Percentiles rank a stretch among this genome's conserved stretches.
Evolutionary conservation across 92 coral and sea anemone species (phyloP).

Genomic region (Porites lobata): DNA sequence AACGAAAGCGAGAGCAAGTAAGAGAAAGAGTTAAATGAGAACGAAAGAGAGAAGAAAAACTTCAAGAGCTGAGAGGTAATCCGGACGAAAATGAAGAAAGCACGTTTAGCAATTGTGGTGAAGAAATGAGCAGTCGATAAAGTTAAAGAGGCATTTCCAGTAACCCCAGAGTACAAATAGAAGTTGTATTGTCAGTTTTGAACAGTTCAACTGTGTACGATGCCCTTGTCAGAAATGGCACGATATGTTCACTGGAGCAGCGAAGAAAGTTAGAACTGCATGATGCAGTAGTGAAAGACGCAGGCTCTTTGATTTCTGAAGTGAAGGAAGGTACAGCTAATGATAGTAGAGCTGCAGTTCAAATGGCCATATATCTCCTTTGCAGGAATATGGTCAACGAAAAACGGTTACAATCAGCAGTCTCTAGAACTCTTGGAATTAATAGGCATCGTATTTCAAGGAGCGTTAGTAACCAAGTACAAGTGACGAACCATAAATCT

Average conservation of each 20-base stretch:
- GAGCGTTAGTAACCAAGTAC: neutral
- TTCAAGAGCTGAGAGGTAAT: neutral
- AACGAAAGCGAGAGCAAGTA: neutral
- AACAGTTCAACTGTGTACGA: slow-evolving; percentile 17
- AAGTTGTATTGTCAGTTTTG: slow-evolving; percentile 31
- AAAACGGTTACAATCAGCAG: slow-evolving; percentile 23
- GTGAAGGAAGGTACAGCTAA: neutral
- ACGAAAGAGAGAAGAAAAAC: neutral
- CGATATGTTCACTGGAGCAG: slow-evolving; percentile 3
- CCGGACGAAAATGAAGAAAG: too few species aligned
- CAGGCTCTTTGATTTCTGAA: neutral
- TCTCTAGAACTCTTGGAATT: slow-evolving; percentile 25
- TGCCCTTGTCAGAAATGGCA: slow-evolving; percentile 1
- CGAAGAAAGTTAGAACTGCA: slow-evolving; percentile 1
- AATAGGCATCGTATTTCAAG: slow-evolving; percentile 16
- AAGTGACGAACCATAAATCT: neutral
- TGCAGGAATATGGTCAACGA: slow-evolving; percentile 20
- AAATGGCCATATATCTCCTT: slow-evolving; percentile 1
- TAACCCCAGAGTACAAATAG: slow-evolving; percentile 11
- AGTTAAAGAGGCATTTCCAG: slow-evolving; percentile 35
- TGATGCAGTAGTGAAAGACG: slow-evolving; percentile 27
- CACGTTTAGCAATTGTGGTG: slow-evolving; percentile 25
- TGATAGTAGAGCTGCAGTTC: slow-evolving; percentile 29
- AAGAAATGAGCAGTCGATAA: slow-evolving; percentile 29
- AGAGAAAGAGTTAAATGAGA: neutral